Base-by-base conservation (phyloP, 2,888 invertebrate species). In the Kuschelorhynchus macadamiae region DNA sequence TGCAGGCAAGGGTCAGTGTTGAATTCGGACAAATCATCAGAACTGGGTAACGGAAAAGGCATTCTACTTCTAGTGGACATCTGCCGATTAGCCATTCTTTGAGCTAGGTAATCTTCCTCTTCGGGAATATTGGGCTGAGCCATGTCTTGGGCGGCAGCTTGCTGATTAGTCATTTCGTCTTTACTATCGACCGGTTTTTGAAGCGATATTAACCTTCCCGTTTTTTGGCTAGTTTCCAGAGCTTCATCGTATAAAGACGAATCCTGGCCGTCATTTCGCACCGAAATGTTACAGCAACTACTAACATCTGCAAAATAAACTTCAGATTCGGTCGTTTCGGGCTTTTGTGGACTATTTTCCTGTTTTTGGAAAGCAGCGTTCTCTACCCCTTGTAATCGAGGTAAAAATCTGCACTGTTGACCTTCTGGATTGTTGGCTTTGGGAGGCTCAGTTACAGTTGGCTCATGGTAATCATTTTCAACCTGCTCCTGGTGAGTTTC, bases 251-350 rank as follows among this genome's bases (percentile, higher is more conserved):
- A 88, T 36, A 88, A 82, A 20, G 87, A 87, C 9, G 87, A 88
- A 73, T 87, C 87, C 5, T 86, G 87, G 0, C 87, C 87, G 67
- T 85, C 85, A 73, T 85, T 85, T 64, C 84, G 76, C 0, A 91
- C 87, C 2, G 91, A 91, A 50, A 91, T 90, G 76, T 92, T 92
- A 77, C 93, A 94, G 77, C 94, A 94, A 65, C 92, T 93, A 20
- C 93, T 93, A 0, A 93, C 94, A 74, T 94, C 94, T 0, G 93
- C 94, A 77, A 94, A 94, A 79, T 94, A 94, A 0, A 94, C 90
- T 79, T 94, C 94, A 0, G 93, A 93, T 78, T 94, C 94, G 0
- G 92, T 88, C 20, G 89, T 88, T 77, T 90, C 90, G 9, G 83
- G 78, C 69, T 86, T 87, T 12, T 80, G 79, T 42, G 87, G 87